phyloP scores from a whole-genome alignment of 2,888 invertebrate genomes.

The Andrena fulva region DNA sequence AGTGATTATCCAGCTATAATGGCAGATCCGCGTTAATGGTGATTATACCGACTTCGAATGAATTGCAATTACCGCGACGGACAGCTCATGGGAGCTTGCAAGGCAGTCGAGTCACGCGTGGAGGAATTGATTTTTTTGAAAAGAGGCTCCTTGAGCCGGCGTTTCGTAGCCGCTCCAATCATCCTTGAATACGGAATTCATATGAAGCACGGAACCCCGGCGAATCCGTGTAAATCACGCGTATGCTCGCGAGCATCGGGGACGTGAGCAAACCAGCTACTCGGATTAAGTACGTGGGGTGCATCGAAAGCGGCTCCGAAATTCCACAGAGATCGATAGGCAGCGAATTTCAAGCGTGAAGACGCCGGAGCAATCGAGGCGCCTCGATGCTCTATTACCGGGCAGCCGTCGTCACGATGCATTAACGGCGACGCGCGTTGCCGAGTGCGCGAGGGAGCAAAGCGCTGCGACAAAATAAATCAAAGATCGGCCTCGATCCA shows the following conservation, averaged over 20 bases:
- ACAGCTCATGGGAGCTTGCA: neutral
- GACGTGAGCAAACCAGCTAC: neutral
- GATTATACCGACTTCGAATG: no score
- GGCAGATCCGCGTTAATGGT: neutral
- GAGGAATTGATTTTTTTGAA: neutral
- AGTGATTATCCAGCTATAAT: no score
- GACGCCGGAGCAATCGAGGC: conserved; percentile 12
- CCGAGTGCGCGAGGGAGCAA: conserved; percentile 27
- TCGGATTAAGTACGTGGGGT: neutral
- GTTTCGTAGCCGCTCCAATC: neutral
- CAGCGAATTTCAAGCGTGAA: conserved; percentile 20
- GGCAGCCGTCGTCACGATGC: conserved; percentile 9
- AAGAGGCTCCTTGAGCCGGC: neutral
- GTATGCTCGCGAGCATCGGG: neutral
- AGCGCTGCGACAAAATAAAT: conserved; percentile 47
- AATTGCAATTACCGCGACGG: neutral
- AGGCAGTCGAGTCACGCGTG: neutral
- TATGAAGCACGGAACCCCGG: neutral
- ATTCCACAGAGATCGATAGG: neutral
- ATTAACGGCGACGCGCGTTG: conserved; percentile 4
- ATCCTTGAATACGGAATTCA: conserved; percentile 11
- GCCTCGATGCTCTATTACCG: conserved; percentile 22
- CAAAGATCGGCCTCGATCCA: conserved; percentile 45
- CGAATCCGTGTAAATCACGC: conserved; percentile 9
- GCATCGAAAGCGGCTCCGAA: conserved; percentile 19